phyloP scores from a whole-genome alignment of 64 coral and sea anemone species.

The Actinia tenebrosa region DNA sequence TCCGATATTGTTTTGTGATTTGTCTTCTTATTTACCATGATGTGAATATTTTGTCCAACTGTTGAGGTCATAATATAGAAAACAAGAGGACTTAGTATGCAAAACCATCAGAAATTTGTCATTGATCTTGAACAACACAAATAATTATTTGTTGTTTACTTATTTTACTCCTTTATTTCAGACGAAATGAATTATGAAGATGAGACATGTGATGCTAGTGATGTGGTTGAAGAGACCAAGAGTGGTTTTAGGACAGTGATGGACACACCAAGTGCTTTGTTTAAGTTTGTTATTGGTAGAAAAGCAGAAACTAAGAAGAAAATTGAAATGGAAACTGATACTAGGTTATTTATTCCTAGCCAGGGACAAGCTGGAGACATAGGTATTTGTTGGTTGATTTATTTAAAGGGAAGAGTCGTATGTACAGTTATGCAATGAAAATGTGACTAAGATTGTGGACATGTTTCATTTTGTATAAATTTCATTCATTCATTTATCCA shows the following conservation, averaged over 20 bases:
- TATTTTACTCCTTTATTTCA: background rate
- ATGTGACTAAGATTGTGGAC: no score
- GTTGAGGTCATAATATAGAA: no score
- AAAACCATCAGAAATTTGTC: no score
- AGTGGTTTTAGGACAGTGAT: slow-evolving; percentile 47
- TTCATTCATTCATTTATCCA: no score
- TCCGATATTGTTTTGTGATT: no score
- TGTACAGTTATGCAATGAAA: no score
- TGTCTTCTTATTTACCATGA: no score
- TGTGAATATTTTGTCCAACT: no score
- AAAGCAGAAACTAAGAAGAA: slow-evolving; percentile 82
- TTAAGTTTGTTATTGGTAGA: slow-evolving; percentile 84
- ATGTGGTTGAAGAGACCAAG: slow-evolving; percentile 48
- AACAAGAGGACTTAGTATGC: no score
- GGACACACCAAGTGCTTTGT: slow-evolving; percentile 55
- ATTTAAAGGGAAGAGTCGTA: no score
- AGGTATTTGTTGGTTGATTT: slow-evolving; percentile 25
- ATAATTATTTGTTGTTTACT: background rate
- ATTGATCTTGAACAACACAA: no score
- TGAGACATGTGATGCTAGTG: slow-evolving; percentile 52
- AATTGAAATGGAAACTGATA: slow-evolving; percentile 85
- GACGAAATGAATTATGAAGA: slow-evolving; percentile 70
- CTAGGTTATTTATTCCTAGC: slow-evolving; percentile 63
- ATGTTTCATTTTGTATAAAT: no score
- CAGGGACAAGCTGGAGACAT: slow-evolving; percentile 70